Percentiles rank a stretch among this genome's conserved stretches.
Conservation (phyloP, 2,113 vertebrate species). For the Vulpes ferrilata region DNA sequence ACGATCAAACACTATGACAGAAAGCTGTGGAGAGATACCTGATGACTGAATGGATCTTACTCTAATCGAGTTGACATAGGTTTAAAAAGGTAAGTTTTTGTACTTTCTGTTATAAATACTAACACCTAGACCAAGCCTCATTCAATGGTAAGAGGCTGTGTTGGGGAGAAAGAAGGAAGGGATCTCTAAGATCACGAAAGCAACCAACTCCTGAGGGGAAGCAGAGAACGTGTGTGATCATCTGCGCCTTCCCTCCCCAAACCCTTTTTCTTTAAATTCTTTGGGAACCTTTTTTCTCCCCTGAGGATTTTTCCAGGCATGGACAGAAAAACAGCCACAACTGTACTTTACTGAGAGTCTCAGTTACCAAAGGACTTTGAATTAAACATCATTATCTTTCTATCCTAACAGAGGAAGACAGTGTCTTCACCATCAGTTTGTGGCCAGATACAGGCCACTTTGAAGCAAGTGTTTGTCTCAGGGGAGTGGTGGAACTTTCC, state of each 20-base stretch:
- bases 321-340: not conserved
- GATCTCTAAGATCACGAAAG: not conserved
- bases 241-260: accelerated
- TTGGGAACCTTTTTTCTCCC: not conserved
- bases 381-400: not conserved
- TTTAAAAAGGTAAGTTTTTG: not conserved
- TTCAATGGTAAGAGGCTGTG: not conserved
- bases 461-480: not conserved
- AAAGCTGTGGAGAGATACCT: not conserved
- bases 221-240: not conserved
- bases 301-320: not conserved
- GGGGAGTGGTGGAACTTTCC: too few species aligned
- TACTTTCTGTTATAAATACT: not conserved
- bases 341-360: not conserved
- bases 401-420: accelerated
- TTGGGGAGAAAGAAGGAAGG: not conserved
- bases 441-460: not conserved
- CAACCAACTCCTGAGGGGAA: not conserved
- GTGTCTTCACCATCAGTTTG: too few species aligned
- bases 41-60: not conserved
- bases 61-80: not conserved
- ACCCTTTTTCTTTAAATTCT: not conserved
- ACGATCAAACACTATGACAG: not conserved
- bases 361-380: not conserved
- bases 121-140: not conserved